A percentile compares a stretch with the other conserved stretches of the same genome.
Evolutionary conservation across 2,888 invertebrate species (phyloP).

Genomic region (Epiblema foenella): DNA sequence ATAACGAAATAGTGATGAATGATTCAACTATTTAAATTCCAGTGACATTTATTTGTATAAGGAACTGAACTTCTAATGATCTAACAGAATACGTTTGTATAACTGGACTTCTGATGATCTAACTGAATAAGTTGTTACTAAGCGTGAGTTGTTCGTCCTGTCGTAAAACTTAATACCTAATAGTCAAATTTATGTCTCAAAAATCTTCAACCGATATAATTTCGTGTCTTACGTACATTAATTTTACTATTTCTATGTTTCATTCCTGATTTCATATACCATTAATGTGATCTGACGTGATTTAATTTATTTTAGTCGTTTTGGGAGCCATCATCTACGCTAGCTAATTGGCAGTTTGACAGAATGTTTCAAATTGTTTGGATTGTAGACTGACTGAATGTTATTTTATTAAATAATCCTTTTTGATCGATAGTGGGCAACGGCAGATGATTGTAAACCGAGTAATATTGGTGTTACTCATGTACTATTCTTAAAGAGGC

Average conservation of each 20-base stretch:
- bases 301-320: conserved; percentile 11
- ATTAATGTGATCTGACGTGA: background rate
- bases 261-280: background rate
- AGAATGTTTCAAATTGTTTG: conserved; percentile 29
- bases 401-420: conserved; percentile 28
- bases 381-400: conserved; percentile 23
- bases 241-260: background rate
- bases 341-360: conserved; percentile 30
- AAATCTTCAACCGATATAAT: background rate
- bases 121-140: background rate
- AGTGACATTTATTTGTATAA: background rate
- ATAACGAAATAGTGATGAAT: background rate
- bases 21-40: conserved; percentile 10
- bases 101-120: background rate
- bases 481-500: background rate
- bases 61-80: background rate
- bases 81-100: background rate
- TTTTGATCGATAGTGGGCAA: conserved; percentile 9
- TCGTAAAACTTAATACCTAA: too few relatives aligned
- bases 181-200: background rate
- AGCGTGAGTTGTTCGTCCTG: background rate
- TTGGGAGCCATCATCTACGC: conserved; percentile 7
- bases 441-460: conserved; percentile 6
- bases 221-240: background rate
- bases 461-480: too few relatives aligned